Conservation (phyloP, 2,113 vertebrate species). For the Epinephelus moara region DNA sequence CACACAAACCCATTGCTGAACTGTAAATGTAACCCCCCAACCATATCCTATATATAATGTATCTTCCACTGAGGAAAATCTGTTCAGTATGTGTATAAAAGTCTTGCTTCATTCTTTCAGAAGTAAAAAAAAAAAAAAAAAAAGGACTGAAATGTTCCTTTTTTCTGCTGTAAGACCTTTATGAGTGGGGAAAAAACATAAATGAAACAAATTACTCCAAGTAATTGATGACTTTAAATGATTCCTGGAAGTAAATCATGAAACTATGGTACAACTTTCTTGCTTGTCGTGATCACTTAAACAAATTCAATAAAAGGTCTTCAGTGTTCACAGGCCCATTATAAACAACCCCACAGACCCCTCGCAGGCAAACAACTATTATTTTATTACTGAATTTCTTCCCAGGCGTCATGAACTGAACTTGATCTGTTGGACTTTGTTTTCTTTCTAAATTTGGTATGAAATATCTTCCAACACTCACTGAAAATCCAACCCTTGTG, state of each 20-base stretch:
- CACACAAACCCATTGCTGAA: no score
- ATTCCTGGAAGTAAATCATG: conserved; percentile 1
- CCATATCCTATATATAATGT: neutral
- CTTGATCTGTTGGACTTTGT: conserved; percentile 49
- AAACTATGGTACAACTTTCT: neutral
- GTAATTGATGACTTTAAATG: no score
- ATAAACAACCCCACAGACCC: conserved; percentile 37
- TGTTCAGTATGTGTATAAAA: conserved; percentile 51
- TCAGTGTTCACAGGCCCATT: conserved; percentile 53
- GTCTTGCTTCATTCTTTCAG: conserved; percentile 7
- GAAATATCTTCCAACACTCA: conserved; percentile 38
- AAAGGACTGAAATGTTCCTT: conserved; percentile 4
- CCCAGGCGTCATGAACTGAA: conserved; percentile 58
- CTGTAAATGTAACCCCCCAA: neutral
- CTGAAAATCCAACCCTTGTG: conserved; percentile 50
- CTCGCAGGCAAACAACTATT: conserved; percentile 56
- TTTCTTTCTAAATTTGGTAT: conserved; percentile 72
- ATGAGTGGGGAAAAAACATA: neutral
- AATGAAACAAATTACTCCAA: neutral
- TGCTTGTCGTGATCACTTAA: conserved; percentile 20
- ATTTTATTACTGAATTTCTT: conserved; percentile 66
- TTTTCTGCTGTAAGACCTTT: neutral
- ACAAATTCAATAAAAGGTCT: conserved; percentile 2
- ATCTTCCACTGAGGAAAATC: conserved; percentile 3
- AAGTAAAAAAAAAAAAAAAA: neutral